Percentiles rank a stretch among this genome's conserved stretches.
Conservation (phyloP, 2,888 invertebrate genomes). For the Arctia plantaginis region DNA sequence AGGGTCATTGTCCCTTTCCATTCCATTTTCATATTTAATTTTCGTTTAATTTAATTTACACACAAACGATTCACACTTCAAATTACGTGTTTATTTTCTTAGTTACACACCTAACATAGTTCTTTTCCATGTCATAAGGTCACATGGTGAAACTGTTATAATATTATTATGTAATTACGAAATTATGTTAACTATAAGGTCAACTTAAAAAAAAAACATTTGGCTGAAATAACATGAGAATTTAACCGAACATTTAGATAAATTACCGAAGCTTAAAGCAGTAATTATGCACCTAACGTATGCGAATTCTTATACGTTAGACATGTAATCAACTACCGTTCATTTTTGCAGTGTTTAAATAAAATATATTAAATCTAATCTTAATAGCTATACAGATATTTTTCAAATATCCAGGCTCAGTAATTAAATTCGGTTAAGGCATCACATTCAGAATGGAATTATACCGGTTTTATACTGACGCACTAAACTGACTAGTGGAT, state of each 20-base stretch:
- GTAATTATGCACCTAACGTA: neutral
- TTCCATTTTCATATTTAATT: constrained; percentile 8
- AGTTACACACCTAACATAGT: constrained; percentile 57
- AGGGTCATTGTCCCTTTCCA: neutral
- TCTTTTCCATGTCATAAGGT: constrained; percentile 38
- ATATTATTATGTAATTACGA: constrained; percentile 23
- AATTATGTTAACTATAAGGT: constrained; percentile 26
- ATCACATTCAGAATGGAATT: neutral
- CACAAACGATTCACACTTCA: constrained; percentile 7
- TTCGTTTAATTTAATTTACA: neutral
- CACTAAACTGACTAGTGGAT: neutral
- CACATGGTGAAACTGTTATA: constrained; percentile 34
- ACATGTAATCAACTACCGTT: neutral
- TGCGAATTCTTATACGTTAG: neutral
- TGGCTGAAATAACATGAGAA: constrained; percentile 15
- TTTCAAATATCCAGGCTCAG: neutral
- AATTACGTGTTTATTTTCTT: constrained; percentile 51
- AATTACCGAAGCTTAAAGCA: neutral
- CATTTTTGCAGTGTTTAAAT: neutral
- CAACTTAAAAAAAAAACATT: constrained; percentile 6
- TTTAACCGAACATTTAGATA: constrained; percentile 10
- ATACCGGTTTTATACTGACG: neutral
- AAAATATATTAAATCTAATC: neutral
- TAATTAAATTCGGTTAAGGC: constrained; percentile 1
- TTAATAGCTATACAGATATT: neutral